Percentiles rank a stretch among this genome's conserved stretches.
Evolutionary conservation across 2,888 invertebrate genomes (phyloP).

Genomic region (Acronicta leporina): DNA sequence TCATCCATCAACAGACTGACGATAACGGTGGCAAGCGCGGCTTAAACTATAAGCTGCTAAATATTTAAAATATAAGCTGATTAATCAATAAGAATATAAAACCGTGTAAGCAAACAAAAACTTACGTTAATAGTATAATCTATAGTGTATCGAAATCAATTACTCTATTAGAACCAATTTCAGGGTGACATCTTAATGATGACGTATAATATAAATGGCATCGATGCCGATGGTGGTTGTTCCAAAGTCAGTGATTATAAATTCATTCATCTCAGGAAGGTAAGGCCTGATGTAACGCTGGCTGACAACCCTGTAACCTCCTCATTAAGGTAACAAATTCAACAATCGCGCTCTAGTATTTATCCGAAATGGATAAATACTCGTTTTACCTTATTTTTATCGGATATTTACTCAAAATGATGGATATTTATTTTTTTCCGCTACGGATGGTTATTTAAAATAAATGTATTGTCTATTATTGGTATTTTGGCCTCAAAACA

Average conservation of each 20-base stretch:
- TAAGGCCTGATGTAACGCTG: slow-evolving; percentile 29
- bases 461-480: too few relatives aligned
- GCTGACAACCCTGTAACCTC: slow-evolving; percentile 47
- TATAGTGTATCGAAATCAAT: slow-evolving; percentile 4
- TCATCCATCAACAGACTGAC: too few relatives aligned
- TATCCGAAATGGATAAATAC: too few relatives aligned
- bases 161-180: slow-evolving; percentile 8
- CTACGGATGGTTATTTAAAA: too few relatives aligned
- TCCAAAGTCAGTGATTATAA: slow-evolving; percentile 45
- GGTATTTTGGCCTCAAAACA: too few relatives aligned
- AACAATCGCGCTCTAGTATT: slow-evolving; percentile 58
- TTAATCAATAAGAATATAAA: too few relatives aligned
- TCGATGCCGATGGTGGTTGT: neutral
- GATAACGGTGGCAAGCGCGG: too few relatives aligned
- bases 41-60: too few relatives aligned
- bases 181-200: slow-evolving; percentile 7
- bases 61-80: too few relatives aligned
- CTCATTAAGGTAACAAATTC: slow-evolving; percentile 63
- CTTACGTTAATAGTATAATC: neutral
- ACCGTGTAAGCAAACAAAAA: neutral
- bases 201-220: slow-evolving; percentile 27
- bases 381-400: too few relatives aligned
- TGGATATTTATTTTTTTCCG: too few relatives aligned
- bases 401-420: too few relatives aligned
- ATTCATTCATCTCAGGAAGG: slow-evolving; percentile 34